Evolutionary conservation across 2,888 invertebrate genomes (phyloP), one percentile per base, ranked within the genome.

Genomic region (Lysandra bellargus): DNA sequence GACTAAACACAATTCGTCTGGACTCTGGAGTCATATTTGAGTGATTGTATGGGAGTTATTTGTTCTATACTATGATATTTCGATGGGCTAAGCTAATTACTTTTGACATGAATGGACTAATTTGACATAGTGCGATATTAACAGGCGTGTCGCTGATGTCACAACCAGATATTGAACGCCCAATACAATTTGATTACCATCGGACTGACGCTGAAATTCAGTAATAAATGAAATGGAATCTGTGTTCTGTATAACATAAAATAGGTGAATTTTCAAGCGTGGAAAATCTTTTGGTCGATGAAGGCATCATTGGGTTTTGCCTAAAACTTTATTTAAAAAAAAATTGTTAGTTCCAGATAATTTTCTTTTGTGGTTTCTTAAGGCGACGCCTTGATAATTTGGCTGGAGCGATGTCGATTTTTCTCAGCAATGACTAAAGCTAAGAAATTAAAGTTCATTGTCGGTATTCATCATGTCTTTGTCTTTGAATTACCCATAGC

Each of bases 121-220:
- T 69, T 17, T 69, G 69, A 69, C 33, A 69, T 69, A 69, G 69
- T 33, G 69, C 69, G 69, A 33, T 33, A 69, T 69, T 37, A 69
- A 69, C 12, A 33, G 69, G 69, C 69, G 69, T 33, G 69, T 14
- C 64, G 23, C 12, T 69, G 37, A 69, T 69, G 69, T 69, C 69
- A 69, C 33, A 4, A 17, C 14, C 37, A 69, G 69, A 69, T 69
- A 69, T 69, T 33, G 37, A 37, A 69, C 69, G 69, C 5, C 3
- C 17, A 69, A 14, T 33, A 64, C 30, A 37, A 69, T 69, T 69
- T 37, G 69, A 69, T 69, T 14, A 37, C 33, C 33, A 37, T 69
- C 69, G 33, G 37, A 17, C 33, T 5, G 37, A 69, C 14, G 0
- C 14, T 30, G 64, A 69, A 30, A 69, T 69, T 69, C 33, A 5